Percentiles rank a stretch among this genome's conserved stretches.
Conservation (phyloP, 2,797 vertebrate genomes). For the Thamnophis elegans region DNA sequence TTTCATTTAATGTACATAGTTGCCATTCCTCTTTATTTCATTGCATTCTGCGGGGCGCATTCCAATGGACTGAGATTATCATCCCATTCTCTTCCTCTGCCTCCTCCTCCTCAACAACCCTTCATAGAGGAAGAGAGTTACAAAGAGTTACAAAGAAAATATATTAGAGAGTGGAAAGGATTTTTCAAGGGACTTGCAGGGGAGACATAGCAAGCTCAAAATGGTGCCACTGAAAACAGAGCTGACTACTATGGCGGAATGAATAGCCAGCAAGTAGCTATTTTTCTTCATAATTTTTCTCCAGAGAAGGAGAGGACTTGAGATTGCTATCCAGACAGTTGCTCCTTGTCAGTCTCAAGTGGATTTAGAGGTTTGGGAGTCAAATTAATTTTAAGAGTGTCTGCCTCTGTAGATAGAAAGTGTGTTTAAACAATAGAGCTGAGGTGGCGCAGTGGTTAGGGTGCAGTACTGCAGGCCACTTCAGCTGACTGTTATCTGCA, state of each 20-base stretch:
- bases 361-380: not conserved
- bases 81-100: not conserved
- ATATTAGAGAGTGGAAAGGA: not conserved
- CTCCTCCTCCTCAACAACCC: not conserved
- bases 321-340: not conserved
- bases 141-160: not conserved
- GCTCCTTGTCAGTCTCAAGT: not conserved
- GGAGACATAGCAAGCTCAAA: not conserved
- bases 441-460: too few relatives aligned
- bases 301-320: not conserved
- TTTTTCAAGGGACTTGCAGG: not conserved
- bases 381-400: not conserved
- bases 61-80: not conserved
- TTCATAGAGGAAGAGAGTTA: not conserved
- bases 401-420: not conserved
- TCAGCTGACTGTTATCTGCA: too few relatives aligned
- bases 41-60: not conserved
- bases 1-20: not conserved
- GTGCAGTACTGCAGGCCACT: too few relatives aligned
- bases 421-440: too few relatives aligned
- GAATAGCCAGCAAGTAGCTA: not conserved
- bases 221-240: not conserved
- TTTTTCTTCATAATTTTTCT: not conserved
- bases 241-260: not conserved
- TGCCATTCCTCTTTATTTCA: not conserved